Conservation (phyloP, 2,797 vertebrate species). For the Hozukius guyotensis region DNA sequence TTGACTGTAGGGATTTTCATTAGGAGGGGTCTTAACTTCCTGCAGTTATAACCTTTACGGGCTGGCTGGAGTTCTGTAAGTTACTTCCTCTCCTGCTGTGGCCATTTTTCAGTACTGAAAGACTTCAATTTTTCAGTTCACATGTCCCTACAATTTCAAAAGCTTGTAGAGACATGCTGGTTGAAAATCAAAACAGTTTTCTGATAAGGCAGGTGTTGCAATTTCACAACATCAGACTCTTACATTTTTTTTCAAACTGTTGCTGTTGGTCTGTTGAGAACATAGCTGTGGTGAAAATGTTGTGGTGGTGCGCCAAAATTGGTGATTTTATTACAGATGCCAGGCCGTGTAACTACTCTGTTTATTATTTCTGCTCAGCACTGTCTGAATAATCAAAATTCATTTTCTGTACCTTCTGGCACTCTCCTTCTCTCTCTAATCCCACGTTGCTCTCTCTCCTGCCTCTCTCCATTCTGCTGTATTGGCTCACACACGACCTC, state of each 20-base stretch:
- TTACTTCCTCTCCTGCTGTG: conserved; percentile 15
- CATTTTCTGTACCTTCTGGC: conserved; percentile 34
- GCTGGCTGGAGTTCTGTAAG: background rate
- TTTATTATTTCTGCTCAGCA: conserved; percentile 34
- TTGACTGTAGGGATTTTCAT: conserved; percentile 43
- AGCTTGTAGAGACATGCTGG: conserved; percentile 2
- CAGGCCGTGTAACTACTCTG: conserved; percentile 18
- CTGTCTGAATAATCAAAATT: conserved; percentile 38
- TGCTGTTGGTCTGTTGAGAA: background rate
- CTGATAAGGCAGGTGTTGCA: conserved; percentile 1
- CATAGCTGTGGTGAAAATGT: background rate
- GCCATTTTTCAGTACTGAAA: background rate
- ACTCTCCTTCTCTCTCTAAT: conserved; percentile 16
- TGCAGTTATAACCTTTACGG: conserved; percentile 35
- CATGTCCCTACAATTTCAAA: background rate
- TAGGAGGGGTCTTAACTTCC: conserved; percentile 16
- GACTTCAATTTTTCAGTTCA: conserved; percentile 7
- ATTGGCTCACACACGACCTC: conserved; percentile 18
- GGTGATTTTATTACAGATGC: conserved; percentile 23
- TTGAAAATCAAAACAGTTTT: conserved; percentile 5
- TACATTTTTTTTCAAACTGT: background rate
- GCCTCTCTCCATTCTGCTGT: conserved; percentile 15
- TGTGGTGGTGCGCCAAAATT: background rate
- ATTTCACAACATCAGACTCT: background rate
- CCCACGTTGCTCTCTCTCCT: conserved; percentile 15